A percentile compares a stretch with the other conserved stretches of the same genome.
phyloP scores from a whole-genome alignment of 2,888 invertebrate genomes.

The Xylocampa areola region DNA sequence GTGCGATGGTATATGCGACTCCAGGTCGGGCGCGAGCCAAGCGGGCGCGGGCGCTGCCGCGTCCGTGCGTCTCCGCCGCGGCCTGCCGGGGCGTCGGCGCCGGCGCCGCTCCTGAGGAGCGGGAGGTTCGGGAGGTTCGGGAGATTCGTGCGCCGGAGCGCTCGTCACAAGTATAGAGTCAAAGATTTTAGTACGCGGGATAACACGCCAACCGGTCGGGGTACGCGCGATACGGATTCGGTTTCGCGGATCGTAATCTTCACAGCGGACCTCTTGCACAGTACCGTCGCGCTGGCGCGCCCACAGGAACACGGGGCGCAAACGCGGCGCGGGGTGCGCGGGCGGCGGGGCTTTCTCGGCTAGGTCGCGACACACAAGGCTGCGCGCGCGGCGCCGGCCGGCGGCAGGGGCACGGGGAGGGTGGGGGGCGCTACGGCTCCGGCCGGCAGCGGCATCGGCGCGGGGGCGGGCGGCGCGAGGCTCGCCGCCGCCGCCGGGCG shows the following conservation, averaged over 20 bases:
- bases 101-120: constrained; percentile 63
- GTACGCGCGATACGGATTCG: constrained; percentile 95
- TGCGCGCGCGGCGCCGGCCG: constrained; percentile 81
- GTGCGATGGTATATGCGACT: constrained; percentile 91
- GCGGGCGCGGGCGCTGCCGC: constrained; percentile 63
- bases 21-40: constrained; percentile 88
- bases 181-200: constrained; percentile 93
- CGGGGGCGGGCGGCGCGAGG: constrained; percentile 87
- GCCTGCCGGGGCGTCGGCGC: constrained; percentile 63
- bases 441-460: constrained; percentile 87
- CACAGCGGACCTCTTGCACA: constrained; percentile 95
- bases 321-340: constrained; percentile 90
- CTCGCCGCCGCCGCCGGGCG: constrained; percentile 87
- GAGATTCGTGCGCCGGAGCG: constrained; percentile 65
- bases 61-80: constrained; percentile 62
- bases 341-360: constrained; percentile 82
- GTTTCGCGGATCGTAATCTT: constrained; percentile 96
- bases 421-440: constrained; percentile 73
- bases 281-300: constrained; percentile 94
- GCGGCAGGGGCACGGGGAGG: constrained; percentile 75
- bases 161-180: constrained; percentile 82
- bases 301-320: constrained; percentile 96
- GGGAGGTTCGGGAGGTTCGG: constrained; percentile 64
- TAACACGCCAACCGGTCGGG: constrained; percentile 94
- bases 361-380: constrained; percentile 74